Conservation (phyloP, 2,797 vertebrate genomes). For the Synanceia verrucosa region DNA sequence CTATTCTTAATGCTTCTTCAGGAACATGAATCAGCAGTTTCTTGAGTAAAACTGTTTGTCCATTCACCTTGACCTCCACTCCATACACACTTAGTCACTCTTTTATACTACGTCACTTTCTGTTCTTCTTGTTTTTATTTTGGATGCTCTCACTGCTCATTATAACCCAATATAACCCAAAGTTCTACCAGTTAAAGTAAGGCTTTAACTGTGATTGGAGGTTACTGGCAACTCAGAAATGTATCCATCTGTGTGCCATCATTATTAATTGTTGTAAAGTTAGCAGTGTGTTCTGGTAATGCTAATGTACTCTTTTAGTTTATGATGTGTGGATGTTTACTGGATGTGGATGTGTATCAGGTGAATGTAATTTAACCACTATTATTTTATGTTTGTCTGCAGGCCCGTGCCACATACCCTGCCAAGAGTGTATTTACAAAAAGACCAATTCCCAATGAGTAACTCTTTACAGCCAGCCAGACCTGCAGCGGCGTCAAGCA, state of each 20-base stretch:
- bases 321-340: conserved; percentile 36
- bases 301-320: background rate
- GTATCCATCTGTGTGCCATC: conserved; percentile 2
- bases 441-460: conserved; percentile 28
- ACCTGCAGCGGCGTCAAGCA: conserved; percentile 54
- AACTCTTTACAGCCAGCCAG: conserved; percentile 32
- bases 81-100: too few species aligned
- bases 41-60: too few species aligned
- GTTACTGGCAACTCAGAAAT: too few species aligned
- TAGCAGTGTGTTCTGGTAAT: conserved; percentile 4
- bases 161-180: too few species aligned
- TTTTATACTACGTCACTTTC: too few species aligned
- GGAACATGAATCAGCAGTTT: too few species aligned
- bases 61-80: too few species aligned
- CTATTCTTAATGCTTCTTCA: too few species aligned
- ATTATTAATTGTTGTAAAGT: conserved; percentile 20
- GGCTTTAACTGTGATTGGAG: too few species aligned
- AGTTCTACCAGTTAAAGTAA: too few species aligned
- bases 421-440: conserved; percentile 64
- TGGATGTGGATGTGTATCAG: conserved; percentile 47
- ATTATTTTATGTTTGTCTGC: conserved; percentile 39
- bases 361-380: conserved; percentile 54
- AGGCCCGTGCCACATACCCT: conserved; percentile 32
- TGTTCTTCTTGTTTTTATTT: too few species aligned
- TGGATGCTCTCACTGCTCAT: too few species aligned